Conservation (phyloP, 2,888 invertebrate species). For the Hypselothyrea guttata region DNA sequence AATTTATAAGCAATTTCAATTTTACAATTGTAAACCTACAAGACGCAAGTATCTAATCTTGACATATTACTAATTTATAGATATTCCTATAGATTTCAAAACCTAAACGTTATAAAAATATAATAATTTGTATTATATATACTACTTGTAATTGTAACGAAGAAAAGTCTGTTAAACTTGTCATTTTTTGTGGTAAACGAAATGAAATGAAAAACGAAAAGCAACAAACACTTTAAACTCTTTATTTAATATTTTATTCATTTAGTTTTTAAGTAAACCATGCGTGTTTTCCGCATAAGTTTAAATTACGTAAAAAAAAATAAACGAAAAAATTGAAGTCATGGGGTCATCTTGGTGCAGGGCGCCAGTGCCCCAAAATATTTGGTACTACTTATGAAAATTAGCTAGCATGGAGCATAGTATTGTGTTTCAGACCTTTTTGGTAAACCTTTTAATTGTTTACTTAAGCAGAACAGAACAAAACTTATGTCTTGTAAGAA, state of each 20-base stretch:
- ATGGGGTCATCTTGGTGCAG: slow-evolving; percentile 30
- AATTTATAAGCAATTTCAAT: slow-evolving; percentile 79
- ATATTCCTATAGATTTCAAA: no score
- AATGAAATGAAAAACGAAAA: slow-evolving; percentile 33
- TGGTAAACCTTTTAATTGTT: slow-evolving; percentile 64
- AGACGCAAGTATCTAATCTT: slow-evolving; percentile 32
- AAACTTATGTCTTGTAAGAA: slow-evolving; percentile 55
- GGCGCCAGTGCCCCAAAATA: slow-evolving; percentile 42
- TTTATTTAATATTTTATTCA: slow-evolving; percentile 52
- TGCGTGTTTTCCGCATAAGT: slow-evolving; percentile 51
- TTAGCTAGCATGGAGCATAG: slow-evolving; percentile 57
- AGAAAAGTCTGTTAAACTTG: slow-evolving; percentile 74
- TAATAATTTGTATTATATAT: slow-evolving; percentile 23
- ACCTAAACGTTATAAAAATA: slow-evolving; percentile 20
- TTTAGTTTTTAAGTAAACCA: slow-evolving; percentile 54
- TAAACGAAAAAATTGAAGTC: not conserved
- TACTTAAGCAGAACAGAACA: slow-evolving; percentile 28
- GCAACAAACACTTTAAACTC: slow-evolving; percentile 41
- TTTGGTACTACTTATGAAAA: slow-evolving; percentile 32
- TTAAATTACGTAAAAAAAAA: slow-evolving; percentile 29
- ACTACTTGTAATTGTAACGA: slow-evolving; percentile 56
- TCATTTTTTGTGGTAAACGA: slow-evolving; percentile 70
- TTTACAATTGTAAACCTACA: slow-evolving; percentile 54
- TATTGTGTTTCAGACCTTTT: slow-evolving; percentile 55
- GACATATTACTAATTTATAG: slow-evolving; percentile 41